Base-by-base conservation (phyloP, 2,888 invertebrate genomes). In the Campopleginae sp. region DNA sequence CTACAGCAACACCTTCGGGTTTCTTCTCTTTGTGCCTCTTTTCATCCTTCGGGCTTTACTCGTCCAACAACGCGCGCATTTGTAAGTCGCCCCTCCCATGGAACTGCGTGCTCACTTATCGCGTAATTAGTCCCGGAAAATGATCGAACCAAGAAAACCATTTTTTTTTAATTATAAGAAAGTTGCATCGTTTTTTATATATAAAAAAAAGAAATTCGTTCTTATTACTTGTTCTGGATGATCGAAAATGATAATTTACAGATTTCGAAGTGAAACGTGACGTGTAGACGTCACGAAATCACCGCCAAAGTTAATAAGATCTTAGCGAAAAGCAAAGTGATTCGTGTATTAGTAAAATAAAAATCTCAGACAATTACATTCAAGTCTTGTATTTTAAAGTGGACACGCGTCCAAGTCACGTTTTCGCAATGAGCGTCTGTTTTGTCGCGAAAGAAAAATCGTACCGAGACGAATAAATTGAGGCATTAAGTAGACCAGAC, bases 331-430 rank as follows among this genome's bases (percentile, higher is more conserved):
- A 12, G 38, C 38, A 42, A 19, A 38, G 10, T 42, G 42, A 42
- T 12, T 42, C 14, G 19, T n/a, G n/a, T 19, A 42, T 38, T 42
- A 14, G 12, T 14, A 23, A 66, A 66, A 42, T 14, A 27, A 19
- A 14, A 12, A 19, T 17, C 27, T 66, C 42, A 74, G 27, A 42
- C 82, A 87, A 81, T 88, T 87, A 86, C 87, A 90, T 90, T 90
- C 89, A 87, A 90, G 88, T 88, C 89, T 89, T 88, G 89, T 89
- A 88, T 89, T 89, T 89, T 90, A 88, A 90, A 89, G 89, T 90
- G 89, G 27, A 78, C 89, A 87, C 87, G 89, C 90, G 91, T 91
- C 90, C 91, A 90, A 91, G 91, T 92, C 92, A 91, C 91, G 92
- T 91, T 89, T 91, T 91, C 58, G 19, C 54, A 58, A 44, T 58